A percentile compares a stretch with the other conserved stretches of the same genome.
Conservation (phyloP, 2,113 vertebrate species). For the Cyprinodon tularosa region DNA sequence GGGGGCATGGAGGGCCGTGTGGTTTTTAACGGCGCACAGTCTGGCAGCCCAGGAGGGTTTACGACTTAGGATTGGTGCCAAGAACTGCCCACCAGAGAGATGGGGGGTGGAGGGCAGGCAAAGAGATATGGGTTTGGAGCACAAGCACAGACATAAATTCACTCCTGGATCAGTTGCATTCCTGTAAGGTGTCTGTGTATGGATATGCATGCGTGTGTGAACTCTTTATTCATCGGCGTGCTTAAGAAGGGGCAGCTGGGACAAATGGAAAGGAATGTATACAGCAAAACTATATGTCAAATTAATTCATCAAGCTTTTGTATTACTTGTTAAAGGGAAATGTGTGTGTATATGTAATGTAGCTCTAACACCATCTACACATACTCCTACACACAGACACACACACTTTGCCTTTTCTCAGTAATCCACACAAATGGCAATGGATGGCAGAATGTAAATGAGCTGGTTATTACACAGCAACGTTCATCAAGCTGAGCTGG, state of each 20-base stretch:
- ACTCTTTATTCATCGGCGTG: constrained; percentile 2
- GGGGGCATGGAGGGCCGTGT: constrained; percentile 85
- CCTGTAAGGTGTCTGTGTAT: constrained; percentile 55
- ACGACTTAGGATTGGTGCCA: constrained; percentile 96
- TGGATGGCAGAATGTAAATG: constrained; percentile 99
- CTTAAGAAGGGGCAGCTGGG: constrained; percentile 41
- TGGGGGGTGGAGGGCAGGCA: constrained; percentile 38
- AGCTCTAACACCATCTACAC: constrained; percentile 25
- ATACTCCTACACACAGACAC: constrained; percentile 35
- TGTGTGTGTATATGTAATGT: constrained; percentile 52
- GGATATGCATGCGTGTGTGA: constrained; percentile 45
- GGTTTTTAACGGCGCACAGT: constrained; percentile 87
- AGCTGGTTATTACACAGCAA: constrained; percentile 99
- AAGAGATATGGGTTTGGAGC: constrained; percentile 47
- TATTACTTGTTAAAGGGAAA: constrained; percentile 59
- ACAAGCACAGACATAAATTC: constrained; percentile 25
- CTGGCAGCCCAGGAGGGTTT: constrained; percentile 98
- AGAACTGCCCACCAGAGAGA: constrained; percentile 96
- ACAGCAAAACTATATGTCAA: constrained; percentile 65
- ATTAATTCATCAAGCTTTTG: constrained; percentile 70
- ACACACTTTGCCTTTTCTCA: constrained; percentile 57
- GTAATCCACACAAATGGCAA: constrained; percentile 91
- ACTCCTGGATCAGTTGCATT: constrained; percentile 55
- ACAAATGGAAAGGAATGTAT: constrained; percentile 35
- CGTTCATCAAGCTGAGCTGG: constrained; percentile 99